Evolutionary conservation across 2,797 vertebrate genomes (phyloP), one percentile per base, ranked within the genome.

Genomic region (Mus spretus): DNA sequence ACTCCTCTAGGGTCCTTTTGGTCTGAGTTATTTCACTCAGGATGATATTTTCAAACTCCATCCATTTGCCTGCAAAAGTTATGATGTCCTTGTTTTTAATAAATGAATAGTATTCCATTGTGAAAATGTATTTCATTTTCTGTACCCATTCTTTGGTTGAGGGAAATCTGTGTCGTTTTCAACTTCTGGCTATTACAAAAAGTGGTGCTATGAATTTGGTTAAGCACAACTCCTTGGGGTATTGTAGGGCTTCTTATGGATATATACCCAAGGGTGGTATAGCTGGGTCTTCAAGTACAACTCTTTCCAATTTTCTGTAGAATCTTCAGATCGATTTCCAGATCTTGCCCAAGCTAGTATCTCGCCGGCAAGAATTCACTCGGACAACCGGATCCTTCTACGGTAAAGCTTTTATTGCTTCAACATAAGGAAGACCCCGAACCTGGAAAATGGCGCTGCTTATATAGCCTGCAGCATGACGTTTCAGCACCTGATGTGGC

Each of bases 141-240:
- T 15, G 65, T 70, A 70, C 4, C 65, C 14, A 70, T 2, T n/a
- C 1, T n/a, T 70, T 17, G 5, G 6, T 17, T 34, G 2, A n/a
- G 34, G 31, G 14, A 70, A 15, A 17, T 70, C 14, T 34, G 6
- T 2, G 14, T 34, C 70, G 6, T 70, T 70, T n/a, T 34, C 15
- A 70, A 31, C 31, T 70, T 70, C 65, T 70, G 14, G 34, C 5
- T 70, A 70, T 70, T 7, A 17, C 15, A 70, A 70, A 70, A 7
- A 70, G 14, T 7, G 15, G 15, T 17, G 6, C 34, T 70, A 70
- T n/a, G 34, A 70, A n/a, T 0, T 8, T n/a, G 17, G 34, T 70
- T 6, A 2, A n/a, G 6, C 17, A n/a, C 17, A 9, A 70, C 2
- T 19, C 34, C 17, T 19, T n/a, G 6, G 6, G 6, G 2, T n/a